Conservation (phyloP, 2,888 invertebrate genomes). For the Eupithecia subumbrata region DNA sequence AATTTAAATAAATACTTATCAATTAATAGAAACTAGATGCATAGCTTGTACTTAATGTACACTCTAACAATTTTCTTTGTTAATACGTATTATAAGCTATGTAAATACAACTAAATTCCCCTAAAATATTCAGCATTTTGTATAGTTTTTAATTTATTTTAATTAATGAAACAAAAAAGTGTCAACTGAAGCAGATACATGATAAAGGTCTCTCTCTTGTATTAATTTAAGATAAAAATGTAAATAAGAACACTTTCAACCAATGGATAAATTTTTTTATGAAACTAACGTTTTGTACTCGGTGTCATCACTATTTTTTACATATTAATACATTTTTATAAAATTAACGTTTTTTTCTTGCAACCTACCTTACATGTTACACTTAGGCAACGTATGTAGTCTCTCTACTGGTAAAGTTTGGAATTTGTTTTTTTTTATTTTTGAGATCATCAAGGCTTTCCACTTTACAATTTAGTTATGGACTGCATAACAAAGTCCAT, state of each 20-base stretch:
- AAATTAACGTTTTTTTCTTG: background rate
- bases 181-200: background rate
- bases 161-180: background rate
- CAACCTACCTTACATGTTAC: background rate
- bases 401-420: background rate
- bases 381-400: background rate
- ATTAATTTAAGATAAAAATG: constrained; percentile 9
- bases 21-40: background rate
- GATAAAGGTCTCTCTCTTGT: background rate
- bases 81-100: background rate
- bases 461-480: background rate
- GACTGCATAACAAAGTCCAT: background rate
- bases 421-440: background rate
- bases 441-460: background rate
- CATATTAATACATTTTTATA: constrained; percentile 6
- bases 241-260: background rate
- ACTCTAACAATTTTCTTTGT: background rate
- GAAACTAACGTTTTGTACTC: background rate
- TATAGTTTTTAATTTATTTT: background rate
- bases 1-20: background rate
- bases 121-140: background rate
- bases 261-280: background rate
- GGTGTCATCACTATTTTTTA: constrained; percentile 1
- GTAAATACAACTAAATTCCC: background rate
- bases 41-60: background rate